Percentiles rank a stretch among this genome's conserved stretches.
Evolutionary conservation across 2,888 invertebrate genomes (phyloP).

Genomic region (Plebejus argus): DNA sequence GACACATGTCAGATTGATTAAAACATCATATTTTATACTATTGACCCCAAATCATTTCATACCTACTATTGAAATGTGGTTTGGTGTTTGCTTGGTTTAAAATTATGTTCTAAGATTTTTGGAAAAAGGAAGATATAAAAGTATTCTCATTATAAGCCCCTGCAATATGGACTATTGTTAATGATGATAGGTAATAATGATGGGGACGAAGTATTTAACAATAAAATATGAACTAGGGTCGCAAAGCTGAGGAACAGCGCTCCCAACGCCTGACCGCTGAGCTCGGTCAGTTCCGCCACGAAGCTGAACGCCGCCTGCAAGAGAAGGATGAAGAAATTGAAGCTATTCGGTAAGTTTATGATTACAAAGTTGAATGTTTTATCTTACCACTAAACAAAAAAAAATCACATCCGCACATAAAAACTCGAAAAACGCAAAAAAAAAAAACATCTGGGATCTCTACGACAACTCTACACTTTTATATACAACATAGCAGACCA

Average conservation of each 20-base stretch:
- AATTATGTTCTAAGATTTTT: background rate
- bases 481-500: background rate
- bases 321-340: conserved; percentile 99
- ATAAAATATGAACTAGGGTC: conserved; percentile 82
- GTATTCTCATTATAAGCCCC: background rate
- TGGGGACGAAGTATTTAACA: background rate
- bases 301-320: conserved; percentile 97
- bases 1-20: background rate
- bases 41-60: background rate
- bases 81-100: background rate
- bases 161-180: background rate
- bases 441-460: background rate
- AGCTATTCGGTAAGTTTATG: conserved; percentile 91
- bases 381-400: background rate
- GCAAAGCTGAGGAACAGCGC: conserved; percentile 98
- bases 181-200: background rate
- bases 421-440: background rate
- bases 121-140: background rate
- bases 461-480: too few species aligned
- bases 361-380: background rate
- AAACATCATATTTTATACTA: background rate
- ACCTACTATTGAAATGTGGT: background rate
- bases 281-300: conserved; percentile 96
- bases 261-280: conserved; percentile 96
- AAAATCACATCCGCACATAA: background rate